These are phyloP conservation scores for Symphodus melops DNA, from an alignment of 2,113 vertebrate species.

Conservation along the genomic window DNA sequence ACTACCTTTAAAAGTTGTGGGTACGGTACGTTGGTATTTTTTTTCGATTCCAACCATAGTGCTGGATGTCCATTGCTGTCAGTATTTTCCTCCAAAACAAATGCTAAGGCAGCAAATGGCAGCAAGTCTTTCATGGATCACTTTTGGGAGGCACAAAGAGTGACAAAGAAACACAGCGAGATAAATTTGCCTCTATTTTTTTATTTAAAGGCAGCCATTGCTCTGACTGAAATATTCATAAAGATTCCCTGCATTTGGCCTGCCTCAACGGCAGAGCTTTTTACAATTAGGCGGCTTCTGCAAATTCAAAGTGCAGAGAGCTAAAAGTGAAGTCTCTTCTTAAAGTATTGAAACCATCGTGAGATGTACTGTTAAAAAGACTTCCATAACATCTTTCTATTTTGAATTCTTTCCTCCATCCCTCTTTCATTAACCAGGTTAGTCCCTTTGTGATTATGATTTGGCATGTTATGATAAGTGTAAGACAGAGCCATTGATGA, in stretches of 20 bases:
- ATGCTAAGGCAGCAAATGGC: constrained; percentile 46
- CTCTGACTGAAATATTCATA: constrained; percentile 39
- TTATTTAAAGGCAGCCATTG: constrained; percentile 23
- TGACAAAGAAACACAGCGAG: constrained; percentile 21
- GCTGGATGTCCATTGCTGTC: constrained; percentile 14
- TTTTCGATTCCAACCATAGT: constrained; percentile 1
- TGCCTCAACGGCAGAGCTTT: constrained; percentile 29
- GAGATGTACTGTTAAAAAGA: constrained; percentile 24
- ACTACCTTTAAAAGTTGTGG: neutral
- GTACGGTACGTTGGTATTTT: no score
- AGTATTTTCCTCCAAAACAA: constrained; percentile 45
- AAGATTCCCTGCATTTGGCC: constrained; percentile 41
- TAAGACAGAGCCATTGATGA: constrained; percentile 52
- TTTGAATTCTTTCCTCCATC: constrained; percentile 38
- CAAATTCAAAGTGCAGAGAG: constrained; percentile 32
- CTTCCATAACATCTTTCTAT: constrained; percentile 21
- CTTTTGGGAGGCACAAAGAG: constrained; percentile 8
- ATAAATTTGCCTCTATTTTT: constrained; percentile 37
- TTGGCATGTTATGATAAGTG: constrained; percentile 38
- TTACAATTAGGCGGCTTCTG: constrained; percentile 1
- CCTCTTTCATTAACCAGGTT: constrained; percentile 59
- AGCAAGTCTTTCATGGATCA: constrained; percentile 41
- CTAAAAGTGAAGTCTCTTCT: constrained; percentile 37
- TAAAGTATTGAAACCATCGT: constrained; percentile 10
- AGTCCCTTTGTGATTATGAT: constrained; percentile 55